Evolutionary conservation across 2,888 invertebrate species (phyloP).

Genomic region (Chironomus tentans): DNA sequence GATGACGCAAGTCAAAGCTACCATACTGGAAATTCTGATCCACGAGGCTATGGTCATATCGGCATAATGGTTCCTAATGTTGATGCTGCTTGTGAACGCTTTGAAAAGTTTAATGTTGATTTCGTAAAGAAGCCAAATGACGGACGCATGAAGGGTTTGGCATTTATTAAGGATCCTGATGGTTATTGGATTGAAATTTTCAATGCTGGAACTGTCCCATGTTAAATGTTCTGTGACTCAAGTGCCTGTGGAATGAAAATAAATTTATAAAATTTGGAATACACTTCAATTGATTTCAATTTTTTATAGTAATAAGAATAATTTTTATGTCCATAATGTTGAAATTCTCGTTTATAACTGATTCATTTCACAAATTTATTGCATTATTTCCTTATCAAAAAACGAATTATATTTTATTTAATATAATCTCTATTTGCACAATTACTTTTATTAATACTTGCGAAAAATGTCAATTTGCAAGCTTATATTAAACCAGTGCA

Average conservation of each 20-base stretch:
- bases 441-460: too few relatives aligned
- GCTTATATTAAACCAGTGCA: too few relatives aligned
- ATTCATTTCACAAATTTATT: too few relatives aligned
- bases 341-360: too few relatives aligned
- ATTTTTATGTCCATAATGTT: too few relatives aligned
- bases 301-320: too few relatives aligned
- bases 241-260: too few relatives aligned
- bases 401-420: too few relatives aligned
- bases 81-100: conserved; percentile 71
- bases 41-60: conserved; percentile 68
- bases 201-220: conserved; percentile 41
- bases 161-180: conserved; percentile 92
- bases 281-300: too few relatives aligned
- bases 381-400: too few relatives aligned
- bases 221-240: neutral
- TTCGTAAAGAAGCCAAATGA: conserved; percentile 86
- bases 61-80: conserved; percentile 86
- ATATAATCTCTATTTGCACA: too few relatives aligned
- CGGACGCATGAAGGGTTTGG: conserved; percentile 88
- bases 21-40: conserved; percentile 81
- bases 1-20: conserved; percentile 65
- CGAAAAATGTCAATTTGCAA: too few relatives aligned
- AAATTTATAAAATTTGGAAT: neutral
- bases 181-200: conserved; percentile 96
- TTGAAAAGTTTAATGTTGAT: conserved; percentile 75